Evolutionary conservation across 2,797 vertebrate genomes (phyloP).

Genomic region (Anomalospiza imberbis): DNA sequence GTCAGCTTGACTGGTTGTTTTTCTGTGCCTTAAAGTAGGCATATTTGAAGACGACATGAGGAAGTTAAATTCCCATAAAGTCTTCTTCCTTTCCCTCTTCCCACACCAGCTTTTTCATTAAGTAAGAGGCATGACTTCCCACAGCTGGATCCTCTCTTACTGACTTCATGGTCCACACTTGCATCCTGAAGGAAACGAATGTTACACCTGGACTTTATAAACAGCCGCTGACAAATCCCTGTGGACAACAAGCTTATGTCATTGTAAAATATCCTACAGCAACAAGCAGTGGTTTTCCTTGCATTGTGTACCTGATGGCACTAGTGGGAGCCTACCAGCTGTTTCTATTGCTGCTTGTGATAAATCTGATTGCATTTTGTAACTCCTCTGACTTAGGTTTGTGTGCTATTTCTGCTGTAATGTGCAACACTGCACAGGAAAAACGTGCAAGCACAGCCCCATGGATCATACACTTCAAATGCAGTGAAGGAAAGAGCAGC

Average conservation of each 20-base stretch:
- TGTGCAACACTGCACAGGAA: neutral
- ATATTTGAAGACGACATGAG: neutral
- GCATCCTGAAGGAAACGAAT: constrained; percentile 20
- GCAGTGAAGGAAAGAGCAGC: neutral
- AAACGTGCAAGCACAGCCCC: neutral
- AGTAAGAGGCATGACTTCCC: neutral
- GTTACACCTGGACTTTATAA: constrained; percentile 26
- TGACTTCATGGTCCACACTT: neutral
- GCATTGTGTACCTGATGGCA: constrained; percentile 30
- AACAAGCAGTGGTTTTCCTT: constrained; percentile 13
- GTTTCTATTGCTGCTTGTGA: neutral
- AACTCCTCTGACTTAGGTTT: neutral
- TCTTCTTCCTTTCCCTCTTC: neutral
- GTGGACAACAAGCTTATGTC: neutral
- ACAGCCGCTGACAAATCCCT: neutral
- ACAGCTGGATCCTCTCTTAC: neutral
- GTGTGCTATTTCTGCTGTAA: neutral
- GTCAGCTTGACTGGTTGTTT: neutral
- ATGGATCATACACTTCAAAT: neutral
- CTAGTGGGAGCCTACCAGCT: constrained; percentile 10
- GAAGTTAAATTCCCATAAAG: neutral
- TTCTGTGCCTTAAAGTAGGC: neutral
- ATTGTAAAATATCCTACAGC: neutral
- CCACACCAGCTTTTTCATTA: neutral
- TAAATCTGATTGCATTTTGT: neutral